Evolutionary conservation across 1,140 invertebrate species (phyloP).

Genomic region (Pinna nobilis): DNA sequence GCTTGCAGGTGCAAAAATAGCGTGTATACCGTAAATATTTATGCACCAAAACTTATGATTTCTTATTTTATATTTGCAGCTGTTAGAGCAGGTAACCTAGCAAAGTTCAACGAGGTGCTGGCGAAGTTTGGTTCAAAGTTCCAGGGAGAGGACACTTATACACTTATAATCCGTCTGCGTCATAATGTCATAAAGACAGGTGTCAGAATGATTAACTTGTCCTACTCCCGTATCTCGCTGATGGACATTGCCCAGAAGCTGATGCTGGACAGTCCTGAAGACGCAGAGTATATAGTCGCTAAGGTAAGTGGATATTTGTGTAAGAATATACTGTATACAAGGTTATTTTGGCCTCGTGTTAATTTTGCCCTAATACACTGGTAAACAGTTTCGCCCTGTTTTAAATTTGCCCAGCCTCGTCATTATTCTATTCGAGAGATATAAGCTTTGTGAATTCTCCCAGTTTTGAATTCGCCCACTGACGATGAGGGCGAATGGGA

Average conservation of each 20-base stretch:
- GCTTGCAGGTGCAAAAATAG: no score
- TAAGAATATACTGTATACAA: no score
- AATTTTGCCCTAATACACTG: no score
- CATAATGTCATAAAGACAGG: slow-evolving; percentile 99
- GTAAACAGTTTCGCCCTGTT: no score
- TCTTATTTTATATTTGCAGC: slow-evolving; percentile 77
- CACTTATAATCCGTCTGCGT: slow-evolving; percentile 90
- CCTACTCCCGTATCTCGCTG: slow-evolving; percentile 97
- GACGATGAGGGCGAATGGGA: no score
- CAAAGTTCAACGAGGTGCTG: slow-evolving; percentile 94
- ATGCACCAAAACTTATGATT: background rate
- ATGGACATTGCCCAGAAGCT: slow-evolving; percentile 95
- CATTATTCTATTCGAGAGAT: no score
- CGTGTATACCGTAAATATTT: background rate
- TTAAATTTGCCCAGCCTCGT: no score
- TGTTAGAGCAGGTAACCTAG: slow-evolving; percentile 95
- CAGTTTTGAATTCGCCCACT: no score
- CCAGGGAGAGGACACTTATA: slow-evolving; percentile 92
- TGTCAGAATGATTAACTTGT: slow-evolving; percentile 95
- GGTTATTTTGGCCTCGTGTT: no score
- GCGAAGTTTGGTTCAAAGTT: slow-evolving; percentile 80
- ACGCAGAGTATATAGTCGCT: slow-evolving; percentile 99
- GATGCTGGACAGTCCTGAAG: slow-evolving; percentile 94
- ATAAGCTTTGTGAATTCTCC: no score
- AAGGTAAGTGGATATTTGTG: slow-evolving; percentile 80